phyloP scores from a whole-genome alignment of 2,113 vertebrate genomes.

The Amphilophus citrinellus region DNA sequence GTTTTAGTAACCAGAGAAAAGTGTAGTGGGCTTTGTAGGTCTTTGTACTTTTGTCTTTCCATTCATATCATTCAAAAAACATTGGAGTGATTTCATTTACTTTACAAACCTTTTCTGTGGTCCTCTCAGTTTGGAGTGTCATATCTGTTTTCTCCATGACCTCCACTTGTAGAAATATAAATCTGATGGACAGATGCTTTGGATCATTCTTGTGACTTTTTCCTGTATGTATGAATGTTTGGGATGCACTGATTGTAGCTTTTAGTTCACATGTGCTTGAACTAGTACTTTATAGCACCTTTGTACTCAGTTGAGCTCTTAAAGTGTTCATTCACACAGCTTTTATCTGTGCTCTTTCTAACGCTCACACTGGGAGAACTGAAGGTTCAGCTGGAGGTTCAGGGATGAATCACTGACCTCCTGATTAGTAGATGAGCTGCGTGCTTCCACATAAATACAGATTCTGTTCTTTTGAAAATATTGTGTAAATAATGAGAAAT shows the following conservation, averaged over 20 bases:
- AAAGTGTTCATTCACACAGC: neutral
- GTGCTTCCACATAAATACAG: neutral
- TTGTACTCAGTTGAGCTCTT: neutral
- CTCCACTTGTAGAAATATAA: neutral
- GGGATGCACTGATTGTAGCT: neutral
- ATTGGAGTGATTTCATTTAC: neutral
- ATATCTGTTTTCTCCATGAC: neutral
- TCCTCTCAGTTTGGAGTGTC: neutral
- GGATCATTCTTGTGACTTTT: fast-evolving
- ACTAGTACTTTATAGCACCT: neutral
- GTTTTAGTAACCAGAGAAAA: too few species aligned
- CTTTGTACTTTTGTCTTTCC: too few species aligned
- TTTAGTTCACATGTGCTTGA: neutral
- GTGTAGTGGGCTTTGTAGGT: too few species aligned
- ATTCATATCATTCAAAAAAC: too few species aligned
- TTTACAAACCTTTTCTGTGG: neutral
- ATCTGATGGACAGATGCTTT: neutral
- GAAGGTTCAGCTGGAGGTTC: neutral
- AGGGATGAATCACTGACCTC: neutral
- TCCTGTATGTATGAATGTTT: neutral
- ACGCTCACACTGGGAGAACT: neutral
- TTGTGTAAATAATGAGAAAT: neutral
- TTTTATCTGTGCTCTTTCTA: neutral
- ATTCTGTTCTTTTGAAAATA: neutral
- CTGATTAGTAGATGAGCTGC: neutral